phyloP scores from a whole-genome alignment of 2,888 invertebrate species.

The Acanthacorydalis orientalis region DNA sequence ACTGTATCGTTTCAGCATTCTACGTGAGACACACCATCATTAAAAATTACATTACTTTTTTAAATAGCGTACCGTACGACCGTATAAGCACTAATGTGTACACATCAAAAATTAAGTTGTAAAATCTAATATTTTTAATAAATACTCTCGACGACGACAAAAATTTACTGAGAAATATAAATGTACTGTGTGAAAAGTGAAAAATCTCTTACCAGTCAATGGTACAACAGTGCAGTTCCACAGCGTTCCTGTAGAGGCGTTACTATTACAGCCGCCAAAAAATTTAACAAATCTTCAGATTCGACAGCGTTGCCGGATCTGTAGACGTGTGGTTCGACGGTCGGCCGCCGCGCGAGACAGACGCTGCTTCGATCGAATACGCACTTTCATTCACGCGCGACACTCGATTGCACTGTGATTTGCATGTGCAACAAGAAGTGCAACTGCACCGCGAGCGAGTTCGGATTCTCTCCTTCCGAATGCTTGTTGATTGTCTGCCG shows the following conservation, averaged over 20 bases:
- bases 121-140: conserved; percentile 24
- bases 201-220: conserved; percentile 1
- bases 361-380: no score
- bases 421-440: no score
- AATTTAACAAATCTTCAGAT: conserved; percentile 3
- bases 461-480: no score
- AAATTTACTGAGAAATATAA: not conserved
- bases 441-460: no score
- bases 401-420: no score
- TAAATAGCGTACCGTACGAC: not conserved
- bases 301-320: no score
- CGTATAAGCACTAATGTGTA: not conserved
- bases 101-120: conserved; percentile 19
- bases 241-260: conserved; percentile 24
- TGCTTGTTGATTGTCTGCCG: no score
- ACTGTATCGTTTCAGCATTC: no score
- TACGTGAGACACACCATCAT: no score
- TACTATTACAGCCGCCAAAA: conserved; percentile 22
- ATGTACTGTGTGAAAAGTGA: not conserved
- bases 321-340: no score
- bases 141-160: not conserved
- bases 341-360: no score
- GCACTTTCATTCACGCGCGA: no score
- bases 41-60: not conserved
- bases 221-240: conserved; percentile 9